A percentile compares a stretch with the other conserved stretches of the same genome.
Evolutionary conservation across 2,888 invertebrate genomes (phyloP).

Genomic region (Apamea monoglypha): DNA sequence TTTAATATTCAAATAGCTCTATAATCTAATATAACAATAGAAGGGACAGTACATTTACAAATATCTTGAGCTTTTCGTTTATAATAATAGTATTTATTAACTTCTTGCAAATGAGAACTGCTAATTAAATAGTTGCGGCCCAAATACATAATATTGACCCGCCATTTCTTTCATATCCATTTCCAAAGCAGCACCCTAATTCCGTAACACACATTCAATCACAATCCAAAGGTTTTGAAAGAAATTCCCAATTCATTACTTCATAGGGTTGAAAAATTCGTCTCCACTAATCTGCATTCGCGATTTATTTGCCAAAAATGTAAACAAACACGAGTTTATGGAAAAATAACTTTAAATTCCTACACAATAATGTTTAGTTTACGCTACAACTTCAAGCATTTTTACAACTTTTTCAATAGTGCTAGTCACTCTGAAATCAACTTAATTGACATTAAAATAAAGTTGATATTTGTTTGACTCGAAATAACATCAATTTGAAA

Average conservation of each 20-base stretch:
- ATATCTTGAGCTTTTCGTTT: slow-evolving; percentile 5
- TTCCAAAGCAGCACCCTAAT: neutral
- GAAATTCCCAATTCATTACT: neutral
- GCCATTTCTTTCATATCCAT: neutral
- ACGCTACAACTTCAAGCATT: too few species aligned
- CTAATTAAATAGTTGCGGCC: neutral
- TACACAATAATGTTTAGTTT: too few species aligned
- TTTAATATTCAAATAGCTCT: slow-evolving; percentile 28
- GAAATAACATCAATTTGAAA: too few species aligned
- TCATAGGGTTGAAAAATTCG: neutral
- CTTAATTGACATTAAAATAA: too few species aligned
- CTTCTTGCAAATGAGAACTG: neutral
- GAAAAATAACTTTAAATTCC: too few species aligned
- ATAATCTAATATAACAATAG: slow-evolving; percentile 13
- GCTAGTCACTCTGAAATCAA: too few species aligned
- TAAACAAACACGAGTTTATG: too few species aligned
- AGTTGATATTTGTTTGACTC: too few species aligned
- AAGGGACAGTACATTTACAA: slow-evolving; percentile 8
- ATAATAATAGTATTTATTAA: neutral
- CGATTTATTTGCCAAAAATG: too few species aligned
- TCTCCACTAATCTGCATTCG: too few species aligned
- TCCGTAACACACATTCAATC: neutral
- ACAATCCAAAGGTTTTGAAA: neutral
- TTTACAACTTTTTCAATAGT: too few species aligned
- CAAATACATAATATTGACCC: neutral